Evolutionary conservation across 2,888 invertebrate species (phyloP), one percentile per base, ranked within the genome.

Genomic region (Dorcus hopei): DNA sequence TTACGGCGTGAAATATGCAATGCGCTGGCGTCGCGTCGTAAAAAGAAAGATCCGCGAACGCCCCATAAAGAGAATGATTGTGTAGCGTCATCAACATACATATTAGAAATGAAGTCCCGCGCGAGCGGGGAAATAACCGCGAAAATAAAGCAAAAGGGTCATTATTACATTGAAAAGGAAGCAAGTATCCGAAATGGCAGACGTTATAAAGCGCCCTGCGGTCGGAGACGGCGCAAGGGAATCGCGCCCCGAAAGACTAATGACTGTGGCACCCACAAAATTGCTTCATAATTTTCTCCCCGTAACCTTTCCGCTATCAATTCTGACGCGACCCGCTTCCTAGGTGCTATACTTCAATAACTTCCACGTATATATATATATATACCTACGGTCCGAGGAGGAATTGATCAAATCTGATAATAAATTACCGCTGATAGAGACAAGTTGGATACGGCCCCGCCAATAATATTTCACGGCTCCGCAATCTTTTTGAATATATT

Each of bases 261-360:
- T 77, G 75, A 76, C 73, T 68, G 68, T 70, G 68, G 74, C 74
- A 71, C 74, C 76, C 76, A 71, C 77, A 74, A 76, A 76, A 78
- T 77, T 78, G 76, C 76, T 77, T 78, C 78, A 78, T 78, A 77
- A 78, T 78, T 78, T 77, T 75, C 77, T 72, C 73, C 2, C 57
- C 70, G 74, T 75, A 77, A 76, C 77, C 77, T 75, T 76, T 76
- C 74, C 73, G 73, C 75, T 75, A 77, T 77, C 76, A 77, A 76
- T 77, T 76, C 70, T 66, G 67, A 67, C 66, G 68, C 70, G 72
- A 71, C 38, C 38, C 19, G 50, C 42, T 52, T 41, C 52, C 51
- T 16, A 43, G 50, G 43, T 39, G 50, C 38, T 42, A 8, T 16
- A 70, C 71, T 72, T 71, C 72, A 71, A 72, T 74, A 73, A 72